Evolutionary conservation across 2,113 vertebrate genomes (phyloP), one percentile per base, ranked within the genome.

Genomic region (Erythrocebus patas): DNA sequence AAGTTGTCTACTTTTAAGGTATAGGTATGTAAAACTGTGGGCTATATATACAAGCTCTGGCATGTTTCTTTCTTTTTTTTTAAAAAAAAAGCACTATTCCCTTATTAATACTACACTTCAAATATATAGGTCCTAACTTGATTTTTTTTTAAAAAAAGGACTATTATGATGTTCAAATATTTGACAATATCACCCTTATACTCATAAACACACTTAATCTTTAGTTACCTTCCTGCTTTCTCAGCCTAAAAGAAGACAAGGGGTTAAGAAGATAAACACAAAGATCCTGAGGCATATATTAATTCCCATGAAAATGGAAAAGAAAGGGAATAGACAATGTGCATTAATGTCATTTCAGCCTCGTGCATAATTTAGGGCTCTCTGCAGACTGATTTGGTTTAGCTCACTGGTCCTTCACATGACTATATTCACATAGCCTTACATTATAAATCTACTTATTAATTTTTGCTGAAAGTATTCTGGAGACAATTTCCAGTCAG

Each of bases 371-470:
- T 97, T 96, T 90, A 98, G 91, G 75, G 8, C 92, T 93, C 88
- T 93, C 97, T 73, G 75, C 85, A 91, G 91, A 88, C 93, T 82
- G 91, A 94, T 94, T 91, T 73, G 79, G 80, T 96, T 97, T 91
- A 96, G 50, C 97, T 97, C 95, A 66, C 82, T 78, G 59, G 80
- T 87, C 84, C 52, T 95, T 91, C 95, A 85, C 64, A n/a, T 17
- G 75, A 68, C 96, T 95, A 61, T 30, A 85, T 95, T 79, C 94
- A 96, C 88, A 76, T 93, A 82, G 76, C 78, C 48, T 93, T 95
- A 89, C 84, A 45, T 94, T 97, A 87, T 95, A 96, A 98, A 91
- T 95, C 94, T 93, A 76, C 89, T 96, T 95, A 96, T 90, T 97
- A 97, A 93, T 59, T 88, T 96, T 95, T 96, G 91, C 91, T 92